Evolutionary conservation across 2,797 vertebrate species (phyloP), one percentile per base, ranked within the genome.

Genomic region (Parotocinclus haroldoi): DNA sequence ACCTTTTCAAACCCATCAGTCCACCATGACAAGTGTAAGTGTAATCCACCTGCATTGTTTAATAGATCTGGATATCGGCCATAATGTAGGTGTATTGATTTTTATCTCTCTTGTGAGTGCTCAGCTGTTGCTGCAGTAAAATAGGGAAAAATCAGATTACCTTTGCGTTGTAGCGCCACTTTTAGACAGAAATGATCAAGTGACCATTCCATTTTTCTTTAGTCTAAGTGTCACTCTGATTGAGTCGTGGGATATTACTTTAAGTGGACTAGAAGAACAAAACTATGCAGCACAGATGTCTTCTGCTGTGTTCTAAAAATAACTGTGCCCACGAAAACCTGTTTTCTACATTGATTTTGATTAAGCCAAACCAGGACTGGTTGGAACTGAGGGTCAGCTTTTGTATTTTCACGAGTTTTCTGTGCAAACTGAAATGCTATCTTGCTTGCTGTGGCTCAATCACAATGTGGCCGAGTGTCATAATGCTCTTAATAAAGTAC

Each of bases 381-480:
- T 45, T 53, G 19, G 61, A 58, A 45, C 36, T 8, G 7, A 19
- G 51, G 44, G 17, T 45, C 10, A 51, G 1, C 55, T 19, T 63
- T 58, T 63, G 40, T 42, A 9, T 42, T 42, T 42, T 42, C 8
- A 45, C 11, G 61, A 58, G 42, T 13, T 52, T 56, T 53, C 46
- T 71, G 44, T 53, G 65, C 56, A 54, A 42, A 71, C 36, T 17
- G 16, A 1, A 53, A 54, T 63, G 68, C 38, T 64, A 53, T 63
- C 68, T 51, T 10, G 27, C 57, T 71, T 54, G 10, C 42, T 39
- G 40, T 54, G 52, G 49, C 45, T 48, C 37, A 14, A 49, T 38
- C 39, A 55, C 65, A 37, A 14, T 61, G 19, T 54, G 42, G 50
- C 50, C 46, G 42, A 55, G 19, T 60, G 56, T 66, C 18, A 42